Evolutionary conservation across 2,888 invertebrate species (phyloP), one percentile per base, ranked within the genome.

Genomic region (Pyrrhia umbra): DNA sequence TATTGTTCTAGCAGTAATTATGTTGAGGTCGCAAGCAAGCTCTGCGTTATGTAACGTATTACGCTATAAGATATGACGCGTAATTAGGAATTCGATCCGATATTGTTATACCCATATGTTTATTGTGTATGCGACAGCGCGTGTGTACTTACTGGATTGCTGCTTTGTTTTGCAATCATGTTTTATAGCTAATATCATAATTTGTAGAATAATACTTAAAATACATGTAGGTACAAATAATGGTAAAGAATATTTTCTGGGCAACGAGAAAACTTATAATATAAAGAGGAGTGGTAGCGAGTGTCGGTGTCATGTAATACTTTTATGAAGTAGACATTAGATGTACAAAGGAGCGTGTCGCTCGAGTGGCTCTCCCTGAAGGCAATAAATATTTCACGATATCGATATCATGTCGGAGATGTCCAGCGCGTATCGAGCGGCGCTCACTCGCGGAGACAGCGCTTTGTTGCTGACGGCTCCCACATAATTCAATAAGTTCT

Each of bases 331-430:
- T n/a, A 45, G 20, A 16, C 16, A 58, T 16, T 15, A 42, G n/a
- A 47, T 21, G 25, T 25, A 23, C 21, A 37, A 30, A 27, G 34
- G 20, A 23, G 16, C 16, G 23, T 25, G n/a, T 39, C 5, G 25
- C 20, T 21, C 10, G 21, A n/a, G 10, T 43, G 47, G 9, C 20
- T 10, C 10, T 20, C 45, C 20, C 6, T 30, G 15, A 3, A 42
- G 56, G 21, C 39, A 46, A 57, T 67, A 37, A 57, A 72, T 72
- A 67, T 63, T 59, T 47, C 21, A 77, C 25, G 34, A 39, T 13
- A 63, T 57, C 62, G 40, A 42, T 37, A 64, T 27, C 46, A n/a
- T 42, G 8, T 34, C 15, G 27, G 25, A 49, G 50, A 18, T 37
- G 62, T 54, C 73, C 61, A 23, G 40, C 15, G n/a, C 10, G 30